Evolutionary conservation across 2,113 vertebrate species (phyloP).

Genomic region (Epinephelus cyanopodus): DNA sequence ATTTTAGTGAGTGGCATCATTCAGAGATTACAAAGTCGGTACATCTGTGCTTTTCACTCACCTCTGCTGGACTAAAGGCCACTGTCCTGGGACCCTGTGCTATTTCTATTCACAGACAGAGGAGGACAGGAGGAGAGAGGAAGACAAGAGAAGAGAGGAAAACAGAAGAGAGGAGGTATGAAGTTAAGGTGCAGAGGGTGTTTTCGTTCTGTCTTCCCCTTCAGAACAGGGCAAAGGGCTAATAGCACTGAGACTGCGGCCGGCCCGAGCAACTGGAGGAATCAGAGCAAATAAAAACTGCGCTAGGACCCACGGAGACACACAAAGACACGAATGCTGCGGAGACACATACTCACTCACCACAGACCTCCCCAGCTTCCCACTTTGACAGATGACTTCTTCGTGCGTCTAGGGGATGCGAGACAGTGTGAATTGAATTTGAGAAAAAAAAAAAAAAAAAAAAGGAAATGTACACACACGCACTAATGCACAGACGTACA

Average conservation of each 20-base stretch:
- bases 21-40: conserved; percentile 44
- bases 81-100: conserved; percentile 33
- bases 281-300: conserved; percentile 69
- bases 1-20: conserved; percentile 39
- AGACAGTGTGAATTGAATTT: conserved; percentile 71
- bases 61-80: conserved; percentile 18
- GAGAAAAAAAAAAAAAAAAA: conserved; percentile 8
- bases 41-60: conserved; percentile 49
- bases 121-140: neutral
- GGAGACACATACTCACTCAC: conserved; percentile 36
- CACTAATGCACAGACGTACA: neutral
- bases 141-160: neutral
- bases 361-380: conserved; percentile 37
- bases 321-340: conserved; percentile 33
- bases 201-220: conserved; percentile 29
- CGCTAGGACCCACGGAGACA: conserved; percentile 29
- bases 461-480: conserved; percentile 10
- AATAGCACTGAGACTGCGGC: conserved; percentile 66
- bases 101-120: conserved; percentile 35
- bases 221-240: conserved; percentile 66
- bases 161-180: neutral
- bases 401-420: conserved; percentile 28
- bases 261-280: conserved; percentile 54
- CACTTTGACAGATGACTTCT: conserved; percentile 66
- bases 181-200: conserved; percentile 14